A percentile compares a stretch with the other conserved stretches of the same genome.
These are phyloP conservation scores for Schizopygopsis pylzovi DNA, from an alignment of 2,797 vertebrate genomes.

Conservation along the genomic window DNA sequence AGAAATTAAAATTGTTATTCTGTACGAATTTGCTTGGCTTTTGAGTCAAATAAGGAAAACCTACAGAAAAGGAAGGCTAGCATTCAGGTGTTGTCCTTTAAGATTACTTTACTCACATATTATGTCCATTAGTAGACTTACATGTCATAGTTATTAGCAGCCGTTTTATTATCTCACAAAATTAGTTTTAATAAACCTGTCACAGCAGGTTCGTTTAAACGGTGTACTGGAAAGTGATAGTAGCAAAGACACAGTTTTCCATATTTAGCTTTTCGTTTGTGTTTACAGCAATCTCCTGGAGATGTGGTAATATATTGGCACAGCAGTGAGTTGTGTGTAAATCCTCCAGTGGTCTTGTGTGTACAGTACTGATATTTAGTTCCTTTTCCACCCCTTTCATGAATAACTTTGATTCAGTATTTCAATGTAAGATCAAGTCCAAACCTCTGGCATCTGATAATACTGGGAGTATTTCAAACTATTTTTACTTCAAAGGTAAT, in stretches of 20 bases:
- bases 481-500: neutral
- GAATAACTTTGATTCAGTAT: conserved; percentile 80
- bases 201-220: conserved; percentile 4
- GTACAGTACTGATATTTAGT: conserved; percentile 76
- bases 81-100: neutral
- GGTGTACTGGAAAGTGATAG: neutral
- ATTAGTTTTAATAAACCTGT: neutral
- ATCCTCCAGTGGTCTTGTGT: conserved; percentile 57
- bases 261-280: conserved; percentile 60
- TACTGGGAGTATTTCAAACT: conserved; percentile 36
- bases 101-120: neutral
- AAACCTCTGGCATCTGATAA: conserved; percentile 66
- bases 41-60: conserved; percentile 6
- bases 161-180: neutral
- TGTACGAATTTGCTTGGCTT: neutral
- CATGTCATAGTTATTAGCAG: neutral
- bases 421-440: conserved; percentile 65
- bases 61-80: neutral
- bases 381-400: conserved; percentile 71
- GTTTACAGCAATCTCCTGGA: conserved; percentile 63
- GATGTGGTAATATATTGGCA: conserved; percentile 77
- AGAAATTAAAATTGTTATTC: neutral
- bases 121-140: neutral
- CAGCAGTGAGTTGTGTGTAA: conserved; percentile 71
- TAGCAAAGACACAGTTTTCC: conserved; percentile 42